phyloP scores from a whole-genome alignment of 2,113 vertebrate genomes.

The Lichenostomus cassidix region DNA sequence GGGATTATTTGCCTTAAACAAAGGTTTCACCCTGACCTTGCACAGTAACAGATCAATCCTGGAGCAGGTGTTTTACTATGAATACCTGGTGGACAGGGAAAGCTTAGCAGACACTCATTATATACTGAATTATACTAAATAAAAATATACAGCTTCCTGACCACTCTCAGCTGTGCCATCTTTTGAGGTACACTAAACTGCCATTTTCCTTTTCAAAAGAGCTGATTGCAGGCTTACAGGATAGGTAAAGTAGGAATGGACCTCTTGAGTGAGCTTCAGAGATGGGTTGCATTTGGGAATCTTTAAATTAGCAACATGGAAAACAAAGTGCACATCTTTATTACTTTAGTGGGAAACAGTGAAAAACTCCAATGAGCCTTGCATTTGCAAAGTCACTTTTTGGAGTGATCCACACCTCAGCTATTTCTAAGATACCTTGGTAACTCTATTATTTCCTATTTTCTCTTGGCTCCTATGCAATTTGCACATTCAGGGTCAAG shows the following conservation, averaged over 20 bases:
- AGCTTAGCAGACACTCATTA: not conserved
- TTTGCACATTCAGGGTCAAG: slow-evolving; percentile 20
- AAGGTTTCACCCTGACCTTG: not conserved
- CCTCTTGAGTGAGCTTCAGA: not conserved
- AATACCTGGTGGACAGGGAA: not conserved
- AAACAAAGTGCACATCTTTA: not conserved
- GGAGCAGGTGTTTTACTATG: not conserved
- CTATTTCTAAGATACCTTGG: not conserved
- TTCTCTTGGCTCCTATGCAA: not conserved
- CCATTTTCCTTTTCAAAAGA: not conserved
- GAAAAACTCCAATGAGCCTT: not conserved
- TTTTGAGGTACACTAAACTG: not conserved
- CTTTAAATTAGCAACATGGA: not conserved
- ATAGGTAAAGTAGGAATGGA: not conserved
- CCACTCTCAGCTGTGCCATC: not conserved
- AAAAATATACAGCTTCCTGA: not conserved
- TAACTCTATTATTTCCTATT: slow-evolving; percentile 22
- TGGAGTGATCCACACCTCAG: not conserved
- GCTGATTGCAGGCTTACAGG: not conserved
- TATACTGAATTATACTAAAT: not conserved
- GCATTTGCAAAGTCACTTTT: slow-evolving; percentile 3
- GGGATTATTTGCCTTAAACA: not conserved
- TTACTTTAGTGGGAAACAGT: not conserved
- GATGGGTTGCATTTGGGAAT: not conserved
- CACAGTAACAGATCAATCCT: not conserved